phyloP scores from a whole-genome alignment of 2,797 vertebrate genomes.

The Hafferia zeledoni region DNA sequence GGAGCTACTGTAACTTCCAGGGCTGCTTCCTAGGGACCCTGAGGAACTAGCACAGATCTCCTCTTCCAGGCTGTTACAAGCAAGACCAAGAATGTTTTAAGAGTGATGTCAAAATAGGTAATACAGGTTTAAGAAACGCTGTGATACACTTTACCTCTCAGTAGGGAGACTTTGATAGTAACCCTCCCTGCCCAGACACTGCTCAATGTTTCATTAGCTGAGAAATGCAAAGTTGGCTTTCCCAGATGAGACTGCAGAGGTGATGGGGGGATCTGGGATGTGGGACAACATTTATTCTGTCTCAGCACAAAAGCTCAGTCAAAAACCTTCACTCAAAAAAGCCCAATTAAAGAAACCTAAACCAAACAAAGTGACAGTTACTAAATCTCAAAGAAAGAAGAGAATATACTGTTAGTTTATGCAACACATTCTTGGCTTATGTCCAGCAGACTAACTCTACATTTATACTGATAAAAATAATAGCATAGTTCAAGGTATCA shows the following conservation, averaged over 20 bases:
- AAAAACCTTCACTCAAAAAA: not conserved
- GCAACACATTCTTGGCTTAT: not conserved
- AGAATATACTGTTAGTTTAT: not conserved
- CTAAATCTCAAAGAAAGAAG: not conserved
- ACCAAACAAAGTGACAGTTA: not conserved
- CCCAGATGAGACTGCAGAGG: not conserved
- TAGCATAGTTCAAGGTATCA: not conserved
- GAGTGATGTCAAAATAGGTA: slow-evolving; percentile 28
- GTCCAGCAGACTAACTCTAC: not conserved
- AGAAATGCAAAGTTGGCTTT: not conserved
- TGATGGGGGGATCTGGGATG: not conserved
- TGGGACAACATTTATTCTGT: not conserved
- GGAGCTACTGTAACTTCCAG: not conserved
- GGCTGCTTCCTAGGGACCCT: not conserved
- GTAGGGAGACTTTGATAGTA: not conserved
- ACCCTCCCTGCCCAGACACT: not conserved
- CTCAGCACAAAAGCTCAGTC: not conserved
- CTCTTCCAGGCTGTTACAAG: not conserved
- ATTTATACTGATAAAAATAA: not conserved
- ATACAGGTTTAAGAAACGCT: slow-evolving; percentile 18
- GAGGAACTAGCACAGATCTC: not conserved
- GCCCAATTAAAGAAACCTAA: not conserved
- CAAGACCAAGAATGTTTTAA: not conserved
- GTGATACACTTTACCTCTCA: not conserved
- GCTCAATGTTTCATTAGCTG: slow-evolving; percentile 26